These are phyloP conservation scores for Cephus cinctus DNA, from an alignment of 1,140 invertebrate species.

Conservation along the genomic window DNA sequence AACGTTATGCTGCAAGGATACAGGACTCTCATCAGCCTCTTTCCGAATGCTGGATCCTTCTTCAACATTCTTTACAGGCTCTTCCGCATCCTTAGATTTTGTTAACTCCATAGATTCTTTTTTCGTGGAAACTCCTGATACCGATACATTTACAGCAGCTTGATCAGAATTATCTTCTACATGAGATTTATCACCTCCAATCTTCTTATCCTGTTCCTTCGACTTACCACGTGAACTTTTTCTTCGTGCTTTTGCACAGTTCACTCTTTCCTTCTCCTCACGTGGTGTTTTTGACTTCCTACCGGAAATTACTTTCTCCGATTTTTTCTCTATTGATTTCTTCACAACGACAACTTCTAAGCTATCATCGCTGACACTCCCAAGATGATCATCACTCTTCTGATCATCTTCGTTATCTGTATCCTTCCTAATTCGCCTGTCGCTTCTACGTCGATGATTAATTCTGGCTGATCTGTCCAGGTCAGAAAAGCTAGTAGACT, in stretches of 20 bases:
- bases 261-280: conserved; percentile 29
- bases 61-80: conserved; percentile 13
- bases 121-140: conserved; percentile 3
- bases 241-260: conserved; percentile 22
- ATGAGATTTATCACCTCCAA: not conserved
- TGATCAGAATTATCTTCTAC: no score
- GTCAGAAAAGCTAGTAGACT: conserved; percentile 28
- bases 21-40: no score
- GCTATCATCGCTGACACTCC: conserved; percentile 47
- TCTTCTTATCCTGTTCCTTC: not conserved
- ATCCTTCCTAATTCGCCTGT: not conserved
- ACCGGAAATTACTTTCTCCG: conserved; percentile 42
- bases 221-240: conserved; percentile 26
- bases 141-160: conserved; percentile 11
- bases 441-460: conserved; percentile 6
- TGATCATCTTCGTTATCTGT: not conserved
- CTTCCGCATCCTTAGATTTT: not conserved
- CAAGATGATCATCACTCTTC: not conserved
- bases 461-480: no score
- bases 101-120: conserved; percentile 1
- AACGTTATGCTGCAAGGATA: not conserved
- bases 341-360: conserved; percentile 47
- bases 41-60: not conserved
- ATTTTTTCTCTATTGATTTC: conserved; percentile 44
- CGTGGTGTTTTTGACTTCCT: conserved; percentile 36